Evolutionary conservation across 1,140 invertebrate genomes (phyloP), one percentile per base, ranked within the genome.

Genomic region (Saccostrea cuccullata): DNA sequence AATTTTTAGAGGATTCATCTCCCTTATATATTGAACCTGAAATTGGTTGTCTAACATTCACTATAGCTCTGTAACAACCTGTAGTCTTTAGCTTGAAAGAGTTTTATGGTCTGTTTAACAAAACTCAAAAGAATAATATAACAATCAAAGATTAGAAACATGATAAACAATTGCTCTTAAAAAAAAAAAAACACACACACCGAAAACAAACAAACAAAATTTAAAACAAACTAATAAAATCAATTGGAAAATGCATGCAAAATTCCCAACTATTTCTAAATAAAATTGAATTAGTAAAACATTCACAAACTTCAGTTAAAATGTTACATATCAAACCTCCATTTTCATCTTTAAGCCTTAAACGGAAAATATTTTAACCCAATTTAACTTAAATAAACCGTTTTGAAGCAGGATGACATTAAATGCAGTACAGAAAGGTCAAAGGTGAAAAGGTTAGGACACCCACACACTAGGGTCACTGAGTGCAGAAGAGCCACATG

Each of bases 381-480:
- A 82, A 4, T 12, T 82, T 82, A 12, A 82, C 26, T 47, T 20
- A 3, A 36, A 82, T 82, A 82, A 82, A n/a, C 15, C 8, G 23
- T 82, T 82, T 82, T 77, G 0, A 40, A 60, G 26, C 30, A n/a
- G 30, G 6, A 58, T 60, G 8, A 82, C 23, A 60, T 60, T 82
- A 30, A 55, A 55, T 47, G 36, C 47, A 64, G 11, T 17, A 55
- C 23, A 55, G 40, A 82, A 47, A 60, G 55, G 15, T 58, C 86
- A 55, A 55, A 58, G 56, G 47, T 47, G 40, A 20, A 77, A 87
- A 87, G 36, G 70, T 55, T 83, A 77, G 86, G 58, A 88, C 85
- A 89, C 86, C 85, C 88, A 87, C 87, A 90, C 87, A 73, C 88
- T 87, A 87, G 87, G 84, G 85, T 89, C 88, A 86, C 83, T 90